A percentile compares a stretch with the other conserved stretches of the same genome.
Conservation (phyloP, 2,797 vertebrate species). For the Parambassis ranga region DNA sequence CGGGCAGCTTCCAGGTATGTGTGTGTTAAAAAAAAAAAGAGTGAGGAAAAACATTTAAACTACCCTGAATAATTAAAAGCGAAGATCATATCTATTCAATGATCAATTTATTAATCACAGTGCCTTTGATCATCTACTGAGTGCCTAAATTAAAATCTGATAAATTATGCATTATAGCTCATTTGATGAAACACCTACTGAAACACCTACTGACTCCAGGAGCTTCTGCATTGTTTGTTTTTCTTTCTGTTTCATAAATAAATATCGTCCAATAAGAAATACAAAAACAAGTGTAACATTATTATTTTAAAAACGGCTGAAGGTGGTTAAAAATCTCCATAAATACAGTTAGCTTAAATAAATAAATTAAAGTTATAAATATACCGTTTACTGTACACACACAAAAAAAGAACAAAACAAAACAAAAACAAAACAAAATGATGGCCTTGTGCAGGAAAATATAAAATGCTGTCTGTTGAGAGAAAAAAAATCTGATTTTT, state of each 20-base stretch:
- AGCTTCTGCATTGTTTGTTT: conserved; percentile 30
- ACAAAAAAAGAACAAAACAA: conserved; percentile 43
- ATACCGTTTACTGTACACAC: conserved; percentile 78
- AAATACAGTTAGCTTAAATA: conserved; percentile 85
- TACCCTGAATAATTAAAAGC: not conserved
- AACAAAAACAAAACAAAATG: conserved; percentile 28
- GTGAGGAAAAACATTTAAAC: conserved; percentile 2
- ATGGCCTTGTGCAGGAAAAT: conserved; percentile 70
- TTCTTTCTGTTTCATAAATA: conserved; percentile 68
- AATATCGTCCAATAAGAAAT: conserved; percentile 72
- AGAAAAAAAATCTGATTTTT: conserved; percentile 62
- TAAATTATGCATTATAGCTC: conserved; percentile 5
- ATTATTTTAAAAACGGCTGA: conserved; percentile 65
- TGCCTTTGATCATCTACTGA: conserved; percentile 59
- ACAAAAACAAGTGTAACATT: conserved; percentile 74
- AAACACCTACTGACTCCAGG: conserved; percentile 22
- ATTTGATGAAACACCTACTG: conserved; percentile 35
- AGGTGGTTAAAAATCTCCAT: conserved; percentile 79
- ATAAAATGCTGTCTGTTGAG: conserved; percentile 69
- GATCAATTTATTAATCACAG: conserved; percentile 61
- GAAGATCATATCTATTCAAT: conserved; percentile 24
- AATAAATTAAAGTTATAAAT: conserved; percentile 87
- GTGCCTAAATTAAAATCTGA: conserved; percentile 37
- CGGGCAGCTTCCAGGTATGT: conserved; percentile 4
- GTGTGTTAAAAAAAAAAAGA: not conserved